Percentiles rank a stretch among this genome's conserved stretches.
Conservation (phyloP, 1,140 invertebrate species). For the Caligus rogercresseyi region DNA sequence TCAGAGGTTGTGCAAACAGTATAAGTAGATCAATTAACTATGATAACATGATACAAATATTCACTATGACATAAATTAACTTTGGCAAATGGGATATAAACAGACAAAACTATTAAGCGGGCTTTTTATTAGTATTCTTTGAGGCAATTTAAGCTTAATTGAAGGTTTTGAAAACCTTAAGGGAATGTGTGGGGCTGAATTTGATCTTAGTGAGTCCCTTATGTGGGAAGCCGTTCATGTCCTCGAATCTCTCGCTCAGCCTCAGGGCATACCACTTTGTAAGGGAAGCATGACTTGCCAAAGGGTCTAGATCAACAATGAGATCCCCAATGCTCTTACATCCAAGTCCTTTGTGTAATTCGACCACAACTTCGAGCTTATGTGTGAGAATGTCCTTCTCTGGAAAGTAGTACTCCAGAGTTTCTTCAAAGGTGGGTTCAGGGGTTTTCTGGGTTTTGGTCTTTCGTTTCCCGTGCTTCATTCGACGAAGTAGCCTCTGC, state of each 20-base stretch:
- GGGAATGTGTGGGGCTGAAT: background rate
- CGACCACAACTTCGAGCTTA: constrained; percentile 1
- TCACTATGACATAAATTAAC: no score
- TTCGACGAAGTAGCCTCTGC: background rate
- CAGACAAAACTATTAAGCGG: no score
- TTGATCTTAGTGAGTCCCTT: background rate
- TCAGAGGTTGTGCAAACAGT: no score
- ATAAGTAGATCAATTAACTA: no score
- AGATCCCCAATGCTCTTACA: background rate
- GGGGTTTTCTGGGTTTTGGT: background rate
- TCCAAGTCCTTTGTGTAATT: background rate
- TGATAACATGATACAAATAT: no score
- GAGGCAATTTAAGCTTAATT: no score
- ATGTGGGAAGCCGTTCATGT: background rate
- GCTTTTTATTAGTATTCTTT: no score
- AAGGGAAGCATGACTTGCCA: background rate
- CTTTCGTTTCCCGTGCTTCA: background rate
- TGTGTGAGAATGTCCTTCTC: background rate
- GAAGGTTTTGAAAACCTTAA: constrained; percentile 3
- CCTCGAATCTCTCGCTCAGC: background rate
- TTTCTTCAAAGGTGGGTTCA: constrained; percentile 12
- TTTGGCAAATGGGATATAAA: no score
- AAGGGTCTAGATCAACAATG: background rate
- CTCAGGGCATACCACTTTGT: background rate
- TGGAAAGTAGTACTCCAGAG: constrained; percentile 1